Conservation (phyloP, 2,113 vertebrate species). For the Orthonyx spaldingii region DNA sequence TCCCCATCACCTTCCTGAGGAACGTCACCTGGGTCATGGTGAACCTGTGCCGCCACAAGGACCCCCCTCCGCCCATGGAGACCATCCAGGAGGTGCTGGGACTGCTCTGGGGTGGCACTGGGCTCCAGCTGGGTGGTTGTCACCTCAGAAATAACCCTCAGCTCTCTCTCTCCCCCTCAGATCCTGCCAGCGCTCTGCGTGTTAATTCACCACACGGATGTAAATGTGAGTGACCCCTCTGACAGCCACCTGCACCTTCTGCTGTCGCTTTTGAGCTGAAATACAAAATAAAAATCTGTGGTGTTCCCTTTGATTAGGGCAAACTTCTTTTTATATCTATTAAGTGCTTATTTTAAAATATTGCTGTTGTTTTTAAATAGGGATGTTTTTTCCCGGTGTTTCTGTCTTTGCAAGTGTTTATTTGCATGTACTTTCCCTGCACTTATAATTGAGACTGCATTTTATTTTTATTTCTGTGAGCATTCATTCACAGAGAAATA, state of each 20-base stretch:
- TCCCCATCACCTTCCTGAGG: conserved; percentile 98
- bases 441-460: background rate
- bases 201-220: conserved; percentile 97
- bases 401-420: background rate
- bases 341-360: background rate
- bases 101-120: background rate
- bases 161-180: conserved; percentile 62
- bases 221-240: conserved; percentile 87
- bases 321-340: background rate
- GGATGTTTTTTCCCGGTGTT: background rate
- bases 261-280: accelerated
- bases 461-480: background rate
- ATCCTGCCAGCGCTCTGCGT: conserved; percentile 96
- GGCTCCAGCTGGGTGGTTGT: background rate
- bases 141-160: background rate
- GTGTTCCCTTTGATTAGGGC: background rate
- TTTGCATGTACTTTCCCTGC: background rate
- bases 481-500: background rate
- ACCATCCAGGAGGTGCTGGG: conserved; percentile 94
- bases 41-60: conserved; percentile 98
- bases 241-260: background rate
- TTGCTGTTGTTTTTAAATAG: background rate
- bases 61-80: conserved; percentile 97
- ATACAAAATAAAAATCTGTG: accelerated
- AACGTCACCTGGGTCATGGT: conserved; percentile 99